A percentile compares a stretch with the other conserved stretches of the same genome.
Conservation (phyloP, 2,113 vertebrate species). For the Callocephalon fimbriatum region DNA sequence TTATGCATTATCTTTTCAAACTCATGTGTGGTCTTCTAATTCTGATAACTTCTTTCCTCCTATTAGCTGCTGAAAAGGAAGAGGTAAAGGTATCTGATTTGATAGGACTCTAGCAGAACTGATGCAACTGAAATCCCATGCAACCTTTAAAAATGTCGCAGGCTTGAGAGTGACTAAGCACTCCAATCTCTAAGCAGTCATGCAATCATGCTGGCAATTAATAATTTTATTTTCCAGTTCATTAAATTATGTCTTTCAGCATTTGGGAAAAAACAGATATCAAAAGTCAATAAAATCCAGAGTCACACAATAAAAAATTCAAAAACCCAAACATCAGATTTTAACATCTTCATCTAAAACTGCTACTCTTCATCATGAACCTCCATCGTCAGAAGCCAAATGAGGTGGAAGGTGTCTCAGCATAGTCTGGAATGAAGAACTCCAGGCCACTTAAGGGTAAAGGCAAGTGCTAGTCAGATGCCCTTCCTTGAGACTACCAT, state of each 20-base stretch:
- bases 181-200: background rate
- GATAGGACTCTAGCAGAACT: background rate
- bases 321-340: background rate
- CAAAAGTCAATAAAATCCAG: background rate
- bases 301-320: background rate
- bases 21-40: background rate
- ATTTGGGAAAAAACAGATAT: background rate
- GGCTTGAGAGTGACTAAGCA: background rate
- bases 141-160: background rate
- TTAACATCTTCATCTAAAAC: background rate
- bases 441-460: background rate
- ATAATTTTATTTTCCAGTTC: constrained; percentile 20
- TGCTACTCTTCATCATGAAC: background rate
- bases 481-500: background rate
- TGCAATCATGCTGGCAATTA: background rate
- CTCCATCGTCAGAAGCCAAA: background rate
- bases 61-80: background rate
- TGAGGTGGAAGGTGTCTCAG: background rate
- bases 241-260: background rate
- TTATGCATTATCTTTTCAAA: background rate
- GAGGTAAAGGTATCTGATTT: background rate
- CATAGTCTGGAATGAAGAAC: background rate
- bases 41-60: background rate
- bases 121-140: background rate
- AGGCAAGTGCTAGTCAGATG: background rate